Evolutionary conservation across 2,797 vertebrate genomes (phyloP), one percentile per base, ranked within the genome.

Genomic region (Danio aesculapii): DNA sequence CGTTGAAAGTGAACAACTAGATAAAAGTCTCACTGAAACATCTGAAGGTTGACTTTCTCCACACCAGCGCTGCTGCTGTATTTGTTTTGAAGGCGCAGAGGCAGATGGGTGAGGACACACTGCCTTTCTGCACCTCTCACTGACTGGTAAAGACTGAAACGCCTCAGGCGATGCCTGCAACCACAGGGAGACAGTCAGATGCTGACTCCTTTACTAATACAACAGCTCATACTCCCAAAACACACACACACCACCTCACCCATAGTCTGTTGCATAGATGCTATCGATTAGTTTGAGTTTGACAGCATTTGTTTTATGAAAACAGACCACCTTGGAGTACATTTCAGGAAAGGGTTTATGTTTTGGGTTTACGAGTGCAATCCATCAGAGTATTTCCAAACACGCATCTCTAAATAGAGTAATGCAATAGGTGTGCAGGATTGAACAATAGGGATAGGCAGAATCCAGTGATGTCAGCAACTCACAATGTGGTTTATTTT

Each of bases 111-210:
- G 75, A 80, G 62, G 64, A 79, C 52, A 68, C 73, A 77, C 13
- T 41, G 50, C 9, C 68, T 67, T 75, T 78, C 75, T 81, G 61
- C 39, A 68, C 47, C 57, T 55, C 69, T 53, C 43, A 52, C 75
- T 52, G 50, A 75, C 74, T 46, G 53, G 64, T 47, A 64, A 69
- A 74, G 70, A 81, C 77, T 53, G 66, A 75, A 76, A 49, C 8
- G 81, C 83, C 81, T 79, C 70, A 8, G 85, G 83, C 81, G 12
- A 68, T 59, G 81, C 71, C 81, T 64, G 61, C 4, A 68, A 77
- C 55, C 63, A 67, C 67, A 70, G 64, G 64, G 46, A 83, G 52
- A 50, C 70, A 75, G 81, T 84, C 77, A 57, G 75, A 62, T 77
- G 57, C 58, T 16, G 69, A 63, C 46, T 41, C 17, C 57, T 81